phyloP scores from a whole-genome alignment of 92 coral and sea anemone species.

The Hydrozoanthus gracilis region DNA sequence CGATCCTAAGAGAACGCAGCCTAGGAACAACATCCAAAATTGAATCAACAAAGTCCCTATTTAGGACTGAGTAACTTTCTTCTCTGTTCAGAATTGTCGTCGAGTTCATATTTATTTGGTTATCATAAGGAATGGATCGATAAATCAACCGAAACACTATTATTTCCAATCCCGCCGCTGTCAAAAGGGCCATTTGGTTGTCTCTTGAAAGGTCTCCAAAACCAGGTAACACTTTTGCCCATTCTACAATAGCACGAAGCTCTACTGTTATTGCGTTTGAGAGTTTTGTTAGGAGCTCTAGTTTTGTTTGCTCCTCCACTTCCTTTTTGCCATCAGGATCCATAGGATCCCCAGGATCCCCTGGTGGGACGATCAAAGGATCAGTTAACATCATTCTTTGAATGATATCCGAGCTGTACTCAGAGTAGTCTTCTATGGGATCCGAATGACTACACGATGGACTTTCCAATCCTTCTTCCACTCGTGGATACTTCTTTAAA shows the following conservation, averaged over 20 bases:
- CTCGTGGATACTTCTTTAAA: conserved; percentile 61
- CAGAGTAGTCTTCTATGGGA: neutral
- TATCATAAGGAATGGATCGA: conserved; percentile 86
- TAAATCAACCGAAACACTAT: conserved; percentile 89
- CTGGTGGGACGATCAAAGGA: conserved; percentile 90
- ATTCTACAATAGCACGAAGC: conserved; percentile 89
- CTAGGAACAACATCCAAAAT: conserved; percentile 90
- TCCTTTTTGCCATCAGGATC: conserved; percentile 38
- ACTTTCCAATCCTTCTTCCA: conserved; percentile 35
- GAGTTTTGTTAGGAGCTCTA: conserved; percentile 74
- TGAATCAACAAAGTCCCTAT: conserved; percentile 89
- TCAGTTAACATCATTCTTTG: conserved; percentile 76
- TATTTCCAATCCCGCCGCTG: conserved; percentile 95
- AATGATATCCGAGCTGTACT: conserved; percentile 70
- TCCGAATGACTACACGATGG: conserved; percentile 38
- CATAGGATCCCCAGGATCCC: conserved; percentile 70
- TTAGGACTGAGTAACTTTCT: conserved; percentile 76
- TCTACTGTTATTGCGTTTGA: conserved; percentile 93
- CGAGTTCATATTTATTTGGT: conserved; percentile 78
- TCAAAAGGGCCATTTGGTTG: conserved; percentile 84
- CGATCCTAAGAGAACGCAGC: conserved; percentile 78
- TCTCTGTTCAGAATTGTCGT: conserved; percentile 79
- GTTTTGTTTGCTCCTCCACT: conserved; percentile 60
- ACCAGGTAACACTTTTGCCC: conserved; percentile 97
- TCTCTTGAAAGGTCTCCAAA: conserved; percentile 72